Evolutionary conservation across 1,140 invertebrate genomes (phyloP).

Genomic region (Pseudomyrmex flavicornis): DNA sequence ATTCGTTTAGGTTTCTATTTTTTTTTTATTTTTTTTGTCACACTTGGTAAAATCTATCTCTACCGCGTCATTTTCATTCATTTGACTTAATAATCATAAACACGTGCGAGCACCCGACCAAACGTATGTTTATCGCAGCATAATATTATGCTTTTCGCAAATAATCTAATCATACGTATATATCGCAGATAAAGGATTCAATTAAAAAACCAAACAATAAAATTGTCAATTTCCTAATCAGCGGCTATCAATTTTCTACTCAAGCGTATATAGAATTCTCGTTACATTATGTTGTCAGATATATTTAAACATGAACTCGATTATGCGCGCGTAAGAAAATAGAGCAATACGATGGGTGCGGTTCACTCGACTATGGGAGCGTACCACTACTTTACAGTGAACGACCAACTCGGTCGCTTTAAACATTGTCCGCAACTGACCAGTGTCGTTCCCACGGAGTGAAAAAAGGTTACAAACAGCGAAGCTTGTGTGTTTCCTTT

Average conservation of each 20-base stretch:
- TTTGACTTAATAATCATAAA: constrained; percentile 9
- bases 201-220: not conserved
- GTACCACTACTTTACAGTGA: constrained; percentile 69
- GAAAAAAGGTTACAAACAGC: constrained; percentile 59
- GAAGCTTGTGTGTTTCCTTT: constrained; percentile 15
- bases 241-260: no score
- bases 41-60: constrained; percentile 6
- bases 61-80: constrained; percentile 22
- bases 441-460: constrained; percentile 18
- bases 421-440: constrained; percentile 61
- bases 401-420: constrained; percentile 74
- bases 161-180: not conserved
- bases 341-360: constrained; percentile 68
- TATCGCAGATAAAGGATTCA: not conserved
- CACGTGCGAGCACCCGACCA: no score
- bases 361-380: constrained; percentile 70
- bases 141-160: not conserved
- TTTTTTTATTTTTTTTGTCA: not conserved
- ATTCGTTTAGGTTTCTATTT: constrained; percentile 4
- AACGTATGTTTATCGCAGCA: not conserved
- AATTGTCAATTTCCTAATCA: not conserved
- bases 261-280: not conserved
- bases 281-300: constrained; percentile 4
- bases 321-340: constrained; percentile 73
- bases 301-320: constrained; percentile 45